Base-by-base conservation (phyloP, 2,797 vertebrate species). In the Pangasius krempfi region DNA sequence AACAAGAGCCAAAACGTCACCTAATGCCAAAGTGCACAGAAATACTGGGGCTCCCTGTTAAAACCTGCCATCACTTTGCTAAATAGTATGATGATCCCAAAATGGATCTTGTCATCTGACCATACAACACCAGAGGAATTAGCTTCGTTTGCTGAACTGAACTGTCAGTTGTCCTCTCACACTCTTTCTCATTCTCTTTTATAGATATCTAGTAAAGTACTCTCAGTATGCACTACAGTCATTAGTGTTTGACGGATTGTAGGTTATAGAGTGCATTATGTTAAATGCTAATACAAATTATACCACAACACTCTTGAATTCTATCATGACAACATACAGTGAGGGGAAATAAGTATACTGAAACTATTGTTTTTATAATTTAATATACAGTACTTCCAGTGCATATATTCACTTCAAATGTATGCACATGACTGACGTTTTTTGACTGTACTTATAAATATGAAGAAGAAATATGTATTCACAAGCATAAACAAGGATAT, bases 1-100 rank as follows among this genome's bases (percentile, higher is more conserved):
- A 89, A 86, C 90, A 90, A 91, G 86, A 84, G 87, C 90, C 91
- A 88, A 89, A 91, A 89, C 84, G 62, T 89, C 88, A 79, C 62
- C 68, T 84, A 78, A 87, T 87, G 85, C 89, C 89, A 89, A 82
- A 79, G 64, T 87, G 79, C 88, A 86, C 52, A 85, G 50, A 89
- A 87, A 85, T 80, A 84, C 56, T 73, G 83, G 78, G 58, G 58
- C 76, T 85, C 86, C 47, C 66, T 62, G 47, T 30, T 82, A 22
- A 68, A 79, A 75, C 72, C 85, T 87, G 82, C 60, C 86, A 76
- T 85, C 73, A 75, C 72, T 85, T 89, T 52, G 66, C 79, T 90
- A 86, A 90, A 86, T 52, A 88, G 66, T 68, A 47, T 33, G 79
- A 85, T 85, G 79, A 88, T 70, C 78, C 54, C 56, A 82, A 86